Base-by-base conservation (phyloP, 2,113 vertebrate genomes). In the Ctenodactylus gundi region DNA sequence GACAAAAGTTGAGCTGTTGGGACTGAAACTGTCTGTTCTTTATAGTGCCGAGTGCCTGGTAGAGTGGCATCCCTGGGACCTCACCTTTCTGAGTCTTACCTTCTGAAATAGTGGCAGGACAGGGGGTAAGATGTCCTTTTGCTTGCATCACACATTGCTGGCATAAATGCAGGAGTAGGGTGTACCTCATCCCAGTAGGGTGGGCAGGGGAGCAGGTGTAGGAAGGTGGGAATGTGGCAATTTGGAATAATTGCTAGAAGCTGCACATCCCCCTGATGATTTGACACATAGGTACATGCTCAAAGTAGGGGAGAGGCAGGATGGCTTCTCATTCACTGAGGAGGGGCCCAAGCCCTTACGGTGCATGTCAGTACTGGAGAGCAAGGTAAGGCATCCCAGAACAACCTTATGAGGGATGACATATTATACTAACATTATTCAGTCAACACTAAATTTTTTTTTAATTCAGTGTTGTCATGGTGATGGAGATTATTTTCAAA, bases 401-500 rank as follows among this genome's bases (percentile, higher is more conserved):
- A 64, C 34, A 31, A 1, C 53, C 23, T 88, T 39, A 46, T 3
- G 29, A 44, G n/a, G 36, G 46, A 80, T 3, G 18, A 51, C 55
- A 31, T 60, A 34, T 36, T 68, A 31, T 44, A 9, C n/a, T 72
- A 73, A 27, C 4, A 10, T 80, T 49, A 27, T 10, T 57, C 67
- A 60, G 77, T 72, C 58, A 82, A 81, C 80, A 58, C 64, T 51
- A 75, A 53, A 51, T 84, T 49, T 60, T 82, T 87, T 13, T 12
- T 44, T 93, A 89, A 72, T 49, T 76, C 36, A 67, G 57, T 36
- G 81, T 85, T 46, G 27, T 81, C 76, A 73, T 90, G n/a, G 65
- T 53, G 34, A 91, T 82, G 29, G 84, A 75, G 65, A 82, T 95
- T 57, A 57, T 90, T 87, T 96, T 73, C 88, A 91, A 76, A 91